Evolutionary conservation across 1,140 invertebrate genomes (phyloP), one percentile per base, ranked within the genome.

Genomic region (Triops longicaudatus): DNA sequence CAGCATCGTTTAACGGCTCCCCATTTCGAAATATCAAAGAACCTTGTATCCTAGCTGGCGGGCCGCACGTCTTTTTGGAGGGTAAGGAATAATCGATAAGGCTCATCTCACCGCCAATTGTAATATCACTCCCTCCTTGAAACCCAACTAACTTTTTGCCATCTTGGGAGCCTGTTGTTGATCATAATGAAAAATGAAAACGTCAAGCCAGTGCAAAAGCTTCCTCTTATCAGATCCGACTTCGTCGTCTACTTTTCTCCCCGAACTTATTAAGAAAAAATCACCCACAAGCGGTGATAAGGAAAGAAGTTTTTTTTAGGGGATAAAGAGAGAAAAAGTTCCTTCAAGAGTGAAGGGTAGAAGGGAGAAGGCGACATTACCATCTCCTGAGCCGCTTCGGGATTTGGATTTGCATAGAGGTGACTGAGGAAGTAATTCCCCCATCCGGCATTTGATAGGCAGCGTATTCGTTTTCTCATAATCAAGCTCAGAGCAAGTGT

Each of bases 1-100:
- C 84, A 41, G 80, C 79, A 1, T 85, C 83, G 26, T 79, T 79
- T 6, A 85, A 76, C 82, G 87, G 80, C 83, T 86, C 82, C 82
- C 89, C 91, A 79, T 89, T 88, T 43, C 86, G 85, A 81, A 89
- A 91, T 44, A 91, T 86, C 31, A 90, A 82, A 0, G 89, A 90
- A 22, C 90, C 90, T 81, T 90, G 88, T 11, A 91, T 88, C 82
- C 89, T 87, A 26, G 88, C 87, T 1, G 89, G 89, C 17, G 89
- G 88, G 44, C 87, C 88, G 80, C 90, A 92, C n/a, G 85, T 82
- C 75, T 89, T 78, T 26, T 77, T 74, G 14, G 72, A 75, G 50
- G 50, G 50, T 63, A 63, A 22, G 50, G 50, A 63, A 44, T 63
- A 76, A 14, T 79, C 80, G 9, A 80, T 77, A 17, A 78, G 73